These are phyloP conservation scores for Macropis europaea DNA, from an alignment of 2,888 invertebrate genomes.

Conservation along the genomic window DNA sequence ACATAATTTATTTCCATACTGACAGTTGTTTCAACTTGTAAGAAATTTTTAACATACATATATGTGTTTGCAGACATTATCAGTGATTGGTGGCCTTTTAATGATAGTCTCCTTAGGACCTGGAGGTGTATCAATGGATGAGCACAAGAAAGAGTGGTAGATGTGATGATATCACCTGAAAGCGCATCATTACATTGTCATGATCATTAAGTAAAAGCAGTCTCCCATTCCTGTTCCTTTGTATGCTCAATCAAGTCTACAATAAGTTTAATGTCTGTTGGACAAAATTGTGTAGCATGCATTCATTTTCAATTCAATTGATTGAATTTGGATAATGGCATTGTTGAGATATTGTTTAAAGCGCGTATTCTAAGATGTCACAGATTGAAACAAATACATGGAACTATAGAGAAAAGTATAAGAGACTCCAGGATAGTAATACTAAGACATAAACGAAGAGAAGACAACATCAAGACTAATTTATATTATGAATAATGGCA, in stretches of 20 bases:
- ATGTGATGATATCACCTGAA: slow-evolving; percentile 33
- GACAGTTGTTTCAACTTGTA: neutral
- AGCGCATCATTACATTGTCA: slow-evolving; percentile 48
- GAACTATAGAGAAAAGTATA: slow-evolving; percentile 17
- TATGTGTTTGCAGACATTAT: slow-evolving; percentile 91
- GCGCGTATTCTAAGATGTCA: slow-evolving; percentile 7
- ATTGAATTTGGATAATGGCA: slow-evolving; percentile 42
- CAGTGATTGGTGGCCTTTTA: slow-evolving; percentile 98
- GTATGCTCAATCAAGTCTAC: slow-evolving; percentile 50
- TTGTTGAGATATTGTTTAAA: slow-evolving; percentile 44
- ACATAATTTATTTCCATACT: neutral
- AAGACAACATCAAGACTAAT: slow-evolving; percentile 63
- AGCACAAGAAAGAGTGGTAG: slow-evolving; percentile 99
- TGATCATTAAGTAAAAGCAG: slow-evolving; percentile 49
- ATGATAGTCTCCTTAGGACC: slow-evolving; percentile 99
- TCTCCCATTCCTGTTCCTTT: slow-evolving; percentile 62
- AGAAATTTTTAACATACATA: slow-evolving; percentile 29
- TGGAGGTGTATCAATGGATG: slow-evolving; percentile 99
- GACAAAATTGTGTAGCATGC: slow-evolving; percentile 21
- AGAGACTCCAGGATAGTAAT: slow-evolving; percentile 19
- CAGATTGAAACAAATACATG: slow-evolving; percentile 43
- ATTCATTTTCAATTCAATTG: slow-evolving; percentile 53
- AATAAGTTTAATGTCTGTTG: slow-evolving; percentile 31
- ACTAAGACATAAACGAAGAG: slow-evolving; percentile 40
- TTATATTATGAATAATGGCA: slow-evolving; percentile 71